Evolutionary conservation across 2,888 invertebrate species (phyloP).

Genomic region (Caenorhabditis macrosperma): DNA sequence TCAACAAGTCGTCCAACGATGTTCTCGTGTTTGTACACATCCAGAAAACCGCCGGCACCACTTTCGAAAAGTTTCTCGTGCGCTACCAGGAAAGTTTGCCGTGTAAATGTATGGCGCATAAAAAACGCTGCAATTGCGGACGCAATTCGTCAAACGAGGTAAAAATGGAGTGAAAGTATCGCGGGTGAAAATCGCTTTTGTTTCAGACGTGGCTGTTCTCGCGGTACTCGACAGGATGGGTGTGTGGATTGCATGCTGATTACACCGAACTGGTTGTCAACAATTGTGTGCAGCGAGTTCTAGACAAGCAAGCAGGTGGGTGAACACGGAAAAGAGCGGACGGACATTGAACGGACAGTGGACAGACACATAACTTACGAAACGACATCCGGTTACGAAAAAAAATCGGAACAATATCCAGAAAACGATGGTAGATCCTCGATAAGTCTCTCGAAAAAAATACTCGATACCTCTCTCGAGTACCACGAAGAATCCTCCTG

Average conservation of each 20-base stretch:
- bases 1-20: constrained; percentile 85
- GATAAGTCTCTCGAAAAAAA: no score
- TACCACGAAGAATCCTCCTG: no score
- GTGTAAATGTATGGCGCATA: constrained; percentile 87
- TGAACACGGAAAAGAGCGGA: neutral
- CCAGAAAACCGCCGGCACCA: constrained; percentile 98
- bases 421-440: no score
- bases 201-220: constrained; percentile 93
- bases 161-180: constrained; percentile 14
- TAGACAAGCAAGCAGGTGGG: constrained; percentile 88
- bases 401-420: no score
- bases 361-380: constrained; percentile 23
- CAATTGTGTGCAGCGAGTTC: constrained; percentile 90
- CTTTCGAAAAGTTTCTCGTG: constrained; percentile 96
- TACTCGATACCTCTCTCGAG: no score
- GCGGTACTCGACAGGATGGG: constrained; percentile 96
- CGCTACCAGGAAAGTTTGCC: constrained; percentile 93
- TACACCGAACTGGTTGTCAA: constrained; percentile 92
- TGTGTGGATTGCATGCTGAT: constrained; percentile 91
- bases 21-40: constrained; percentile 98
- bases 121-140: constrained; percentile 79
- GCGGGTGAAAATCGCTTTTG: constrained; percentile 30
- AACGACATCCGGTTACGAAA: constrained; percentile 49
- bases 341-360: neutral
- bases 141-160: constrained; percentile 83